phyloP scores from a whole-genome alignment of 2,797 vertebrate genomes.

The Leuciscus waleckii region DNA sequence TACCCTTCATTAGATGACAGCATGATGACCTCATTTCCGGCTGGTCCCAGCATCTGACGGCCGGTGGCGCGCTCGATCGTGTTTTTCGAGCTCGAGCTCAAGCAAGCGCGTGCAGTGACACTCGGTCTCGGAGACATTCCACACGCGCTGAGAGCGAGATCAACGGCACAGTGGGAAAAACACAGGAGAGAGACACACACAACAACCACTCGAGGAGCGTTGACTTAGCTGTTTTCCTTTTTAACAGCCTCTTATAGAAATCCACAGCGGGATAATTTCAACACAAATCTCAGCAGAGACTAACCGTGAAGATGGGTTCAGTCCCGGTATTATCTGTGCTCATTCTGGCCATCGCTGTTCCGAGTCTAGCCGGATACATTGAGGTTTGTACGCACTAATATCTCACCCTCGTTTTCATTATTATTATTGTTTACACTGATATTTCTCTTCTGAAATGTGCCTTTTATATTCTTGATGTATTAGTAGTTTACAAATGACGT shows the following conservation, averaged over 20 bases:
- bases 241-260: not conserved
- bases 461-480: not conserved
- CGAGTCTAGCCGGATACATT: conserved; percentile 86
- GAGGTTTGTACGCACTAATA: conserved; percentile 79
- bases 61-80: conserved; percentile 65
- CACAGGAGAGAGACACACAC: conserved; percentile 3
- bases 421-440: not conserved
- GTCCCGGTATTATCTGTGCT: conserved; percentile 77
- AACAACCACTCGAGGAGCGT: conserved; percentile 13
- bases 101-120: conserved; percentile 37
- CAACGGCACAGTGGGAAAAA: conserved; percentile 16
- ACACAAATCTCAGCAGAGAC: conserved; percentile 30
- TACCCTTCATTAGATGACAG: not conserved
- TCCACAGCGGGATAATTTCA: conserved; percentile 64
- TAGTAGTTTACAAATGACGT: not conserved
- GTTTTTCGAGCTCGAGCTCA: conserved; percentile 27
- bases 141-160: conserved; percentile 32
- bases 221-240: not conserved
- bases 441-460: not conserved
- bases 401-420: not conserved
- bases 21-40: conserved; percentile 68
- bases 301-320: conserved; percentile 73
- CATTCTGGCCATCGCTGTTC: conserved; percentile 82
- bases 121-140: conserved; percentile 55
- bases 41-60: conserved; percentile 61